These are phyloP conservation scores for Hydrolagus affinis DNA, from an alignment of 2,113 vertebrate species.

Conservation along the genomic window DNA sequence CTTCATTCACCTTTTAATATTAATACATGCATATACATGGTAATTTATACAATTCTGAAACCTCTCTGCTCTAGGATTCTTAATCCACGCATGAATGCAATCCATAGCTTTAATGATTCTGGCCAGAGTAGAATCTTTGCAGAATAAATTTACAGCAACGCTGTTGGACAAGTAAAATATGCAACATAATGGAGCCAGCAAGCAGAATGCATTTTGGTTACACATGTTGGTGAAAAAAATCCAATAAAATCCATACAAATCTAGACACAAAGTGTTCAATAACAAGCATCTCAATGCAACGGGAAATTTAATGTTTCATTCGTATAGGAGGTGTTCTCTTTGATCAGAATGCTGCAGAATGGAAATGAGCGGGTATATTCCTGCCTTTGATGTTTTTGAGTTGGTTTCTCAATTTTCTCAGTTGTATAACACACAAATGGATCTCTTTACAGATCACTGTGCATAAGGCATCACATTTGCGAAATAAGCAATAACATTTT, in stretches of 20 bases:
- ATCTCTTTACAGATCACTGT: not conserved
- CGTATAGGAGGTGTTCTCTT: not conserved
- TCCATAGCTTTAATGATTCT: not conserved
- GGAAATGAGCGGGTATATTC: not conserved
- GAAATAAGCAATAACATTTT: too few relatives aligned
- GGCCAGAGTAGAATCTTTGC: not conserved
- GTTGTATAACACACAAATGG: not conserved
- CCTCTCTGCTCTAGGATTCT: not conserved
- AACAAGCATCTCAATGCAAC: not conserved
- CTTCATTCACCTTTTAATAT: not conserved
- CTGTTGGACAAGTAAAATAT: not conserved
- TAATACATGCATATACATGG: not conserved
- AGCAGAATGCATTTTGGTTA: not conserved
- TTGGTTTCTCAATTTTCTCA: not conserved
- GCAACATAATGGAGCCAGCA: not conserved
- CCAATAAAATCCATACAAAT: slow-evolving; percentile 2
- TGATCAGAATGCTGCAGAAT: slow-evolving; percentile 18
- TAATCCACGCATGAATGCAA: not conserved
- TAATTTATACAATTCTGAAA: not conserved
- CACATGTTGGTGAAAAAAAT: not conserved
- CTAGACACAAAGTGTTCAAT: not conserved
- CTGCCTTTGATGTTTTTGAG: not conserved
- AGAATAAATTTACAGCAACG: not conserved
- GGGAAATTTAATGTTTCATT: not conserved
- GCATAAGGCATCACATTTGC: not conserved